Evolutionary conservation across 2,888 invertebrate species (phyloP).

Genomic region (Ochlodes sylvanus): DNA sequence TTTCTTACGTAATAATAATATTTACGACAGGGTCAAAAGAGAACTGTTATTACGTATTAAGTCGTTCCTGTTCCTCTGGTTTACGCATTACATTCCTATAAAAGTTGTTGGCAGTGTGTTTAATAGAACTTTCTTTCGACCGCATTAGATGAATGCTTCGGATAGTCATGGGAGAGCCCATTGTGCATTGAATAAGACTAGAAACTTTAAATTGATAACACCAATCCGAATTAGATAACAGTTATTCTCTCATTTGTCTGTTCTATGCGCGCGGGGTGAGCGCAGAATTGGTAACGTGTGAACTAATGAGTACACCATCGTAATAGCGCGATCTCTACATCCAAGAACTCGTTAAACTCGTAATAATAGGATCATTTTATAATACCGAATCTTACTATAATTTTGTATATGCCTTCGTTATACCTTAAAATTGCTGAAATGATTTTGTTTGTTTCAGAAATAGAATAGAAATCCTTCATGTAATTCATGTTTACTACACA

Average conservation of each 20-base stretch:
- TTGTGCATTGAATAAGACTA: conserved; percentile 28
- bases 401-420: too few species aligned
- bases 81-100: background rate
- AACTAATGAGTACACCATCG: too few species aligned
- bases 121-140: conserved; percentile 27
- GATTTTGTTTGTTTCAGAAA: too few species aligned
- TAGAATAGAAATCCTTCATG: too few species aligned
- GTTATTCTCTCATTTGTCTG: conserved; percentile 20
- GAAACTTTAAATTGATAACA: conserved; percentile 32
- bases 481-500: too few species aligned
- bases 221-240: conserved; percentile 21
- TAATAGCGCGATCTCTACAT: too few species aligned
- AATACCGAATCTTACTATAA: too few species aligned
- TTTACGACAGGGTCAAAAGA: background rate
- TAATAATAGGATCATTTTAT: too few species aligned
- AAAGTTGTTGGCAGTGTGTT: conserved; percentile 9
- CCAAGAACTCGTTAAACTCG: too few species aligned
- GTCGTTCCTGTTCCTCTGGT: background rate
- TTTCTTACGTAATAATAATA: conserved; percentile 6
- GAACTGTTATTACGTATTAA: conserved; percentile 2
- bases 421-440: too few species aligned
- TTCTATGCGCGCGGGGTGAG: too few species aligned
- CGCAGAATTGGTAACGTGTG: too few species aligned
- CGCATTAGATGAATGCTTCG: conserved; percentile 1
- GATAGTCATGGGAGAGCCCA: conserved; percentile 18